phyloP scores from a whole-genome alignment of 92 coral and sea anemone genomes.

The Pocillopora meandrina region DNA sequence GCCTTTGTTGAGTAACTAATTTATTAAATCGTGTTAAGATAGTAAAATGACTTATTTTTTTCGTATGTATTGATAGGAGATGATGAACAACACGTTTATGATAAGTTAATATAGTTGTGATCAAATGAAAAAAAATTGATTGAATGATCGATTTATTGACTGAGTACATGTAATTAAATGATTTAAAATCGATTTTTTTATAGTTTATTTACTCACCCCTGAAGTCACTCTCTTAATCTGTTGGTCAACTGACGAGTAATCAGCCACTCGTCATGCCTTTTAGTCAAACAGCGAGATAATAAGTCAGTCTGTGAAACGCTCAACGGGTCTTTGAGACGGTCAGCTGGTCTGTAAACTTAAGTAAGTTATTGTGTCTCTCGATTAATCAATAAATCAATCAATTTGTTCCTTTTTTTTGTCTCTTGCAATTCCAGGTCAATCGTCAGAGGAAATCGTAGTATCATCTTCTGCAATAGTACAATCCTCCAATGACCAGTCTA shows the following conservation, averaged over 20 bases:
- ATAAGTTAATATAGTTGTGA: too few relatives aligned
- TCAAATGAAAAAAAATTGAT: neutral
- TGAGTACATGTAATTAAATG: neutral
- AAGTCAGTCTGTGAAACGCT: too few relatives aligned
- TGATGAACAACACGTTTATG: too few relatives aligned
- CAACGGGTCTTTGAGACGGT: too few relatives aligned
- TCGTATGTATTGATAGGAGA: neutral
- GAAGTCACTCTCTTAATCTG: too few relatives aligned
- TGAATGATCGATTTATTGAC: neutral
- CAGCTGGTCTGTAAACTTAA: too few relatives aligned
- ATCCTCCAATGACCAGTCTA: neutral
- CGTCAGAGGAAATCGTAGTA: neutral
- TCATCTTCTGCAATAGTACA: neutral
- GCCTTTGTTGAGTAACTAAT: too few relatives aligned
- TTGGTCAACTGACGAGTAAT: too few relatives aligned
- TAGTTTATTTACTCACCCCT: neutral
- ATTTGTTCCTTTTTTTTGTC: neutral
- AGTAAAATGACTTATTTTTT: neutral
- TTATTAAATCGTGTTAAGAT: neutral
- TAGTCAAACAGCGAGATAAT: too few relatives aligned
- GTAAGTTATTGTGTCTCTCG: too few relatives aligned
- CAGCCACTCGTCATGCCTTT: too few relatives aligned
- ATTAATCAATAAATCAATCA: too few relatives aligned
- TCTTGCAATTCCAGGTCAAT: neutral
- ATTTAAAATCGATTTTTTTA: neutral